These are phyloP conservation scores for Anguilla marmorata DNA, from an alignment of 2,797 vertebrate species.

Conservation along the genomic window DNA sequence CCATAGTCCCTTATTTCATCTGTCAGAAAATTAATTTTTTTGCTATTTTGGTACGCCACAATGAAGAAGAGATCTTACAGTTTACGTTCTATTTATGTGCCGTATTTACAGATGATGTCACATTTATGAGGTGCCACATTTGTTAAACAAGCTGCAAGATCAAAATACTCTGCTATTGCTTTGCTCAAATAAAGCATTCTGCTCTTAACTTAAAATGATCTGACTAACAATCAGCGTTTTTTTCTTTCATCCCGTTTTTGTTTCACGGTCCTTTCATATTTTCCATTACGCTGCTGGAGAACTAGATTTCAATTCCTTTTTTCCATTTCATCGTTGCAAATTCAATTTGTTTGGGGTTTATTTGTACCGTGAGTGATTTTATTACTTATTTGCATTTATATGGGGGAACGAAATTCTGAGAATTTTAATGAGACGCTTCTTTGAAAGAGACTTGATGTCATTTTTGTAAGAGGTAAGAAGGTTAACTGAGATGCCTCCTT, in stretches of 20 bases:
- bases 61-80: neutral
- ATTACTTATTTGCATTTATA: conserved; percentile 50
- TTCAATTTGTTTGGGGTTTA: conserved; percentile 38
- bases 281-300: conserved; percentile 17
- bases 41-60: neutral
- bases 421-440: conserved; percentile 43
- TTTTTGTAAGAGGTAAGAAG: conserved; percentile 33
- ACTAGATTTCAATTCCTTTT: conserved; percentile 33
- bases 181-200: neutral
- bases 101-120: neutral
- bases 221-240: conserved; percentile 25
- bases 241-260: neutral
- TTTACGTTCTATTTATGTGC: neutral
- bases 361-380: conserved; percentile 39
- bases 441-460: conserved; percentile 30
- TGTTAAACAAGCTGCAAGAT: conserved; percentile 18
- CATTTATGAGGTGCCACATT: neutral
- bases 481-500: neutral
- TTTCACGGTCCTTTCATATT: conserved; percentile 26
- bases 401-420: conserved; percentile 36
- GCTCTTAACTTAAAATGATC: conserved; percentile 18
- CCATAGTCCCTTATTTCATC: neutral
- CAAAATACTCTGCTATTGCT: neutral
- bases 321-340: conserved; percentile 28
- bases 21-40: neutral